Evolutionary conservation across 2,888 invertebrate species (phyloP).

Genomic region (Peribatodes rhomboidaria): DNA sequence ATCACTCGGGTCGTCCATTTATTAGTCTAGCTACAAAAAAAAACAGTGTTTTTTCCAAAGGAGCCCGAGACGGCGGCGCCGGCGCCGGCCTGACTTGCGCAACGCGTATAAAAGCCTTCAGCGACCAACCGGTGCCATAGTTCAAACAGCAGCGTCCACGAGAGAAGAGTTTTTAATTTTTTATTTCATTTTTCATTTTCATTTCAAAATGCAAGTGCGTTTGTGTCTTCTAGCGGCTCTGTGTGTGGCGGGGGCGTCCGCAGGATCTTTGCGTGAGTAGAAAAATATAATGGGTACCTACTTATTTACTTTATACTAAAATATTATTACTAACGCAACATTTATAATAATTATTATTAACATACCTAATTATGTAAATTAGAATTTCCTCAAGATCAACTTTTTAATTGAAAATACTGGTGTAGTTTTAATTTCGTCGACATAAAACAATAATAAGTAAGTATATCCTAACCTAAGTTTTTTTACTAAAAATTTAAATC

Average conservation of each 20-base stretch:
- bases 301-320: too few relatives aligned
- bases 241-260: conserved; percentile 53
- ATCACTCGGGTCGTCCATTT: not conserved
- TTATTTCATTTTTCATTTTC: conserved; percentile 44
- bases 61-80: conserved; percentile 7
- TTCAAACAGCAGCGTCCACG: conserved; percentile 47
- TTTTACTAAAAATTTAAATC: too few relatives aligned
- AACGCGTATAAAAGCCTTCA: conserved; percentile 49
- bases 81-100: conserved; percentile 39
- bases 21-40: not conserved
- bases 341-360: too few relatives aligned
- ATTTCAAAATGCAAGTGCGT: conserved; percentile 63
- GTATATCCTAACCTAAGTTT: too few relatives aligned
- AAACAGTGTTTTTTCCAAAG: not conserved
- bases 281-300: not conserved
- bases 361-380: too few relatives aligned
- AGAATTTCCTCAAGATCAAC: too few relatives aligned
- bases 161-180: conserved; percentile 37
- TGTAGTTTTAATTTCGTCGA: too few relatives aligned
- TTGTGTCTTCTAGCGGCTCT: conserved; percentile 58
- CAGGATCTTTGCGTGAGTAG: conserved; percentile 71
- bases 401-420: too few relatives aligned
- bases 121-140: conserved; percentile 46
- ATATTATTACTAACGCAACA: too few relatives aligned
- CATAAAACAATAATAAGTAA: too few relatives aligned